A percentile compares a stretch with the other conserved stretches of the same genome.
These are phyloP conservation scores for Heterodera filipjevi DNA, from an alignment of 2,888 invertebrate species.

Conservation along the genomic window DNA sequence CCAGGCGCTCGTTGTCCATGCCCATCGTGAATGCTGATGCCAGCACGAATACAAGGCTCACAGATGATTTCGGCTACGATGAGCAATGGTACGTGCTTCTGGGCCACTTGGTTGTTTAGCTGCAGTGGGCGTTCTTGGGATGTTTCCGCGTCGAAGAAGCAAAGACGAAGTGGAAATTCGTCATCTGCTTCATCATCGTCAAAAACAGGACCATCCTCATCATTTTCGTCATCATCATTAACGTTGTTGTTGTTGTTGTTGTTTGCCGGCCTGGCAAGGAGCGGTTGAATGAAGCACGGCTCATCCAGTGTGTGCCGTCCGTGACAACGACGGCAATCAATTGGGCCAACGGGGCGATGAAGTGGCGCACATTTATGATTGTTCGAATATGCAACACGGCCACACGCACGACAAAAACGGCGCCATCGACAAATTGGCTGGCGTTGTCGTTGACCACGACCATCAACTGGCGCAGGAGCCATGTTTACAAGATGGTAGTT, in stretches of 20 bases:
- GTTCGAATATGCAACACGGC: background rate
- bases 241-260: background rate
- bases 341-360: background rate
- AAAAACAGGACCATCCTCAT: background rate
- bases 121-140: background rate
- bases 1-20: background rate
- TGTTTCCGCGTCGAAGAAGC: slow-evolving; percentile 11
- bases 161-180: background rate
- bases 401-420: background rate
- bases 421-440: slow-evolving; percentile 3
- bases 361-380: background rate
- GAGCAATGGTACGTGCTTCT: background rate
- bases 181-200: background rate
- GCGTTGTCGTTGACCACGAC: background rate
- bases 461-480: background rate
- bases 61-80: background rate
- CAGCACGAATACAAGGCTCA: background rate
- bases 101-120: background rate
- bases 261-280: background rate
- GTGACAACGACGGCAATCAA: background rate
- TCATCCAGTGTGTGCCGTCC: background rate
- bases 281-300: slow-evolving; percentile 1
- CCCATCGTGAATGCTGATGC: background rate
- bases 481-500: background rate
- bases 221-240: background rate